Base-by-base conservation (phyloP, 2,888 invertebrate genomes). In the Chrysodeixis includens region DNA sequence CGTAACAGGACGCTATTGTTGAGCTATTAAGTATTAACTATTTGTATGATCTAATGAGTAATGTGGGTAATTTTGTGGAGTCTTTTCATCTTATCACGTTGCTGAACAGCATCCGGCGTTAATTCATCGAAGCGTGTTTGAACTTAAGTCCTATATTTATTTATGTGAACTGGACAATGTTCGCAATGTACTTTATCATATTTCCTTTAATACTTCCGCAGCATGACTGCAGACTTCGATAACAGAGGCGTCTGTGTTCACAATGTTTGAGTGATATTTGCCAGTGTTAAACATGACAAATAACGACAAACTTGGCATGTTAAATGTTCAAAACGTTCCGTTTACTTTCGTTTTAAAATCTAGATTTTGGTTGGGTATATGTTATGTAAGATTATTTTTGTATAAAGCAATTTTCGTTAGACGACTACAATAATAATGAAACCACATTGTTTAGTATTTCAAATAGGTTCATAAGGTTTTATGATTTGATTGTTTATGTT, bases 161-260 rank as follows among this genome's bases (percentile, higher is more conserved):
- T 78, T 82, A 83, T 82, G 79, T 65, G 73, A 82, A 86, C 71
- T 84, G 89, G 86, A 88, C 90, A 91, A 86, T 85, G 91, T 87
- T 85, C 83, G 84, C 88, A 84, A 87, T 87, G 86, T 82, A 86
- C 26, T 87, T 92, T 94, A 94, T 94, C 94, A 86, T 78, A 85
- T 88, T 93, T 94, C 94, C 93, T 91, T 85, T 86, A 83, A 78
- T 82, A 81, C 86, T 94, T 94, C 93, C 93, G 93, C 86, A 83
- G 85, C 78, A 84, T 83, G 86, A 78, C 82, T 86, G 87, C 78
- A 82, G 76, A 83, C 74, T 80, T 78, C 82, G 93, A 94, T 93
- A 93, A 90, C 89, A 81, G 68, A 58, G 74, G 76, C 70, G 83
- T 79, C 72, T 79, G 81, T 77, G 83, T 78, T 71, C 80, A 83